Evolutionary conservation across 2,888 invertebrate genomes (phyloP), one percentile per base, ranked within the genome.

Genomic region (Hemistola chrysoprasaria): DNA sequence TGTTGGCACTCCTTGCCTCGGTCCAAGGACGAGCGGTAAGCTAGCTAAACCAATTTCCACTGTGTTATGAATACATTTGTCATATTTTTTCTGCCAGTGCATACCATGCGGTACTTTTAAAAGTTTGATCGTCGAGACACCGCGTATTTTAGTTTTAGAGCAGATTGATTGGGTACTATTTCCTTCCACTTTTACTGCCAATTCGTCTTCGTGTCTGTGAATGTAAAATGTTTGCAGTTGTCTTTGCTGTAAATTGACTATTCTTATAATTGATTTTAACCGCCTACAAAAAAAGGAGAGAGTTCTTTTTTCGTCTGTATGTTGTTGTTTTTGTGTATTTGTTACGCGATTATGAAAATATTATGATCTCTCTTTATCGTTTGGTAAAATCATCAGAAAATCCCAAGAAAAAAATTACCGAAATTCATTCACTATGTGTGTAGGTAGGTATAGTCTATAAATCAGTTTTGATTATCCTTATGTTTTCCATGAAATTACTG

Each of bases 21-120:
- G 83, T 66, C 63, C 84, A 88, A 80, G 85, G 86, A 79, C 85
- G 87, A 60, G 87, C 87, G 80, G 87, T 88, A 78, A 83, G 85
- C 61, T n/a, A n/a, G n/a, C n/a, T n/a, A n/a, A n/a, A n/a, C 65
- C 62, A 49, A 68, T 56, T 66, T 69, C 60, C 54, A 46, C 53
- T 41, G 2, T 35, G 35, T 26, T 40, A 30, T 22, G 22, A 35
- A 35, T 8, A 30, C 23, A 24, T 7, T 49, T 57, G 50, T 40
- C 47, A 54, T 58, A 56, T 27, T 47, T 45, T 31, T 41, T 10
- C 42, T 27, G 20, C 7, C 41, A 44, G 47, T 33, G 43, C 37
- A 45, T 53, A 37, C 37, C 34, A 50, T 56, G 40, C 44, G 46
- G 29, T 40, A 57, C 26, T 39, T 29, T 56, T 54, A 42, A n/a